A percentile compares a stretch with the other conserved stretches of the same genome.
phyloP scores from a whole-genome alignment of 2,888 invertebrate genomes.

The Acanthococcus lagerstroemiae region DNA sequence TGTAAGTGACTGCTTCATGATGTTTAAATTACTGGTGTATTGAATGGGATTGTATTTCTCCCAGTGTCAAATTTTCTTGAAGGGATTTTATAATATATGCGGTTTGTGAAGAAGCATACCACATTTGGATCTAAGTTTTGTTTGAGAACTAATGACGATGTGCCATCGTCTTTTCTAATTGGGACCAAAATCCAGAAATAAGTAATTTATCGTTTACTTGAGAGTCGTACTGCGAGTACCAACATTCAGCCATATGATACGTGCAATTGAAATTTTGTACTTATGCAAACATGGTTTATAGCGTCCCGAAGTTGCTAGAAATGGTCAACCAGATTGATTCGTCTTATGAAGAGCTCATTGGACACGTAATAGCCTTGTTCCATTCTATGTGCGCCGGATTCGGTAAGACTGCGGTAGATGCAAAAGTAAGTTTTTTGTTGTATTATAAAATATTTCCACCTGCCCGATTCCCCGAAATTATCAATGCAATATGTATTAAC shows the following conservation, averaged over 20 bases:
- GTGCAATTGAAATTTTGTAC: neutral
- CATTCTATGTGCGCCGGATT: slow-evolving; percentile 54
- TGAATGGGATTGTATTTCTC: no score
- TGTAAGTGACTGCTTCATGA: no score
- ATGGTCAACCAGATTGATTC: slow-evolving; percentile 49
- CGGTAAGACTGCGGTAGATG: slow-evolving; percentile 52
- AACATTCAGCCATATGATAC: neutral
- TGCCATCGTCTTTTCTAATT: no score
- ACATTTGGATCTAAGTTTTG: neutral
- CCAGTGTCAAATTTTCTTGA: no score
- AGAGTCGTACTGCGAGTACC: neutral
- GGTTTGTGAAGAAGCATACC: no score
- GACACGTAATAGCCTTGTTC: slow-evolving; percentile 48
- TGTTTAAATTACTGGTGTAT: no score
- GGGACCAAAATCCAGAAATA: no score
- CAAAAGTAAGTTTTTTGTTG: slow-evolving; percentile 40
- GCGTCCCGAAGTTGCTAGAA: slow-evolving; percentile 50
- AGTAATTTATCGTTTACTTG: neutral
- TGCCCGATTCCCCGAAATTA: no score
- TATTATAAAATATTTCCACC: no score
- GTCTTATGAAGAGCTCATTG: slow-evolving; percentile 46
- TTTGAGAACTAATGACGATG: no score
- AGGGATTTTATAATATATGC: no score
- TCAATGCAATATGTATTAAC: neutral
- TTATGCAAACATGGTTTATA: slow-evolving; percentile 40